A percentile compares a stretch with the other conserved stretches of the same genome.
These are phyloP conservation scores for Hippocampus mohnikei DNA, from an alignment of 2,113 vertebrate species.

Conservation along the genomic window DNA sequence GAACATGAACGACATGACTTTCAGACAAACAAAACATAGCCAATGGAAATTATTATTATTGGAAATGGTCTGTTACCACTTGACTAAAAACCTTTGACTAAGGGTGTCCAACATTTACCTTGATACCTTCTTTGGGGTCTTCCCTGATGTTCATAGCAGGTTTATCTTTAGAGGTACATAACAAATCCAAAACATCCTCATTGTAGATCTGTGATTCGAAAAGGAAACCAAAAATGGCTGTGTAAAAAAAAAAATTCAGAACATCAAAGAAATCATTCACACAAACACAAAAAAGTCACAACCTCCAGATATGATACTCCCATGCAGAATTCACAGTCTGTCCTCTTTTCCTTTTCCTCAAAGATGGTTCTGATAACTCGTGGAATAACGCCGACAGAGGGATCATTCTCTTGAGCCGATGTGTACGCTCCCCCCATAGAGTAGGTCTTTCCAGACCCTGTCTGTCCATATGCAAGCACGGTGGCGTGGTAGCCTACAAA, in stretches of 20 bases:
- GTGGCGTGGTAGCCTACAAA: constrained; percentile 90
- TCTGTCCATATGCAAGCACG: constrained; percentile 92
- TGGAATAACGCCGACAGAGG: constrained; percentile 87
- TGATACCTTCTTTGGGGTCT: constrained; percentile 94
- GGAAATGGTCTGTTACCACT: too few species aligned
- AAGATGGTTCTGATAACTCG: constrained; percentile 85
- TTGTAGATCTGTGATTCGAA: constrained; percentile 84
- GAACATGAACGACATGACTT: not conserved
- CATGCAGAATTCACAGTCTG: constrained; percentile 78
- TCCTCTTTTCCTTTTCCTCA: constrained; percentile 75
- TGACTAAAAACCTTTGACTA: not conserved
- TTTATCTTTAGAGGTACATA: constrained; percentile 81
- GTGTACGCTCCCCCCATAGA: constrained; percentile 95
- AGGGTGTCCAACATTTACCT: constrained; percentile 67
- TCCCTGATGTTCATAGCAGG: constrained; percentile 84
- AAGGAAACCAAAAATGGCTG: not conserved
- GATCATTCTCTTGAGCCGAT: constrained; percentile 82
- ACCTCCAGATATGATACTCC: constrained; percentile 94
- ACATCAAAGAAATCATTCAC: not conserved
- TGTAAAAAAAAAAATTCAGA: not conserved
- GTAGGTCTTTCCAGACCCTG: constrained; percentile 92
- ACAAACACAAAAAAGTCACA: not conserved
- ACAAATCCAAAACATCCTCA: constrained; percentile 90
- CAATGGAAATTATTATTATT: too few species aligned
- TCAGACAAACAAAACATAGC: not conserved